Conservation (phyloP, 2,797 vertebrate species). For the Sebastes jordani region DNA sequence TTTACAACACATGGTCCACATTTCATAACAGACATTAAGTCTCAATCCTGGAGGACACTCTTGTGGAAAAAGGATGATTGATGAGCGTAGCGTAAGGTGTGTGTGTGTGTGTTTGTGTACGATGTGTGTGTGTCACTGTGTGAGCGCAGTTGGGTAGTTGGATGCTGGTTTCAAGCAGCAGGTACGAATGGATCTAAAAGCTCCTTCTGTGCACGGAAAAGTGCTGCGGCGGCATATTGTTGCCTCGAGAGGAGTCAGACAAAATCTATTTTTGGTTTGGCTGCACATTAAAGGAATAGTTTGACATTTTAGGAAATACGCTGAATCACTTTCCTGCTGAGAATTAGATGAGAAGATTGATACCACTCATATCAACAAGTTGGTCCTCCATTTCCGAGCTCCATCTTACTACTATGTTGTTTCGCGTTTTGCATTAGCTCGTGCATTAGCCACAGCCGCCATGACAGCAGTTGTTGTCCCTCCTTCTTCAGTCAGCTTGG, state of each 20-base stretch:
- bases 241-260: slow-evolving; percentile 11
- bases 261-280: slow-evolving; percentile 5
- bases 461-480: too few relatives aligned
- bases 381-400: too few relatives aligned
- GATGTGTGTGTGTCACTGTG: neutral
- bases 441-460: too few relatives aligned
- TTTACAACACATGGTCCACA: slow-evolving; percentile 74
- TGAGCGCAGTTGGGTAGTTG: neutral
- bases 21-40: slow-evolving; percentile 79
- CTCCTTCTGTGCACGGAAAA: slow-evolving; percentile 11
- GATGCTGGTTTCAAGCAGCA: slow-evolving; percentile 11
- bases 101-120: slow-evolving; percentile 22
- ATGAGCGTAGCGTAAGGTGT: slow-evolving; percentile 65
- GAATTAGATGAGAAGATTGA: neutral
- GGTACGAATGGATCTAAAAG: slow-evolving; percentile 19
- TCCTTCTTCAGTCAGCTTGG: too few relatives aligned
- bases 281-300: neutral
- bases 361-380: neutral
- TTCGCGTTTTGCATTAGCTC: too few relatives aligned
- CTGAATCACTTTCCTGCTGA: neutral
- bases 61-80: slow-evolving; percentile 77
- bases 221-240: neutral
- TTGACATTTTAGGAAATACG: neutral
- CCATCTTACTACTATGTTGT: too few relatives aligned
- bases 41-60: slow-evolving; percentile 70